phyloP scores from a whole-genome alignment of 2,797 vertebrate species.

The Holocentrus rufus region DNA sequence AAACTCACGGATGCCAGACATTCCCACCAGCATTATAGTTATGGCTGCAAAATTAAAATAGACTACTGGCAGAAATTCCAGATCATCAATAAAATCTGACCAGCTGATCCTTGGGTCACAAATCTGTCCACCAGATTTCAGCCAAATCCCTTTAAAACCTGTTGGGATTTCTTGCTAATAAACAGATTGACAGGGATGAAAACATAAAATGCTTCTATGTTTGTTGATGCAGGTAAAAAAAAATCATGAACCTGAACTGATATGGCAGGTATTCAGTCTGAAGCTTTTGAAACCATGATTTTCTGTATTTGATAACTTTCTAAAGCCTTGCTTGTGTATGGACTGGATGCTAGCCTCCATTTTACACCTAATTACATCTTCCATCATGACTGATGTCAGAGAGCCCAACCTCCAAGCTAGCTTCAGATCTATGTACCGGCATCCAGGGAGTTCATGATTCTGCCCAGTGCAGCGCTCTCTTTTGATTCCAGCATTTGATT shows the following conservation, averaged over 20 bases:
- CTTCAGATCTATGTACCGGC: slow-evolving; percentile 29
- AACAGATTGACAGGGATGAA: neutral
- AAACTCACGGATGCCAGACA: no score
- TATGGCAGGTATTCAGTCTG: neutral
- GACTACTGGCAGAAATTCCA: no score
- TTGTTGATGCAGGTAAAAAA: neutral
- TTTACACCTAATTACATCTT: slow-evolving; percentile 46
- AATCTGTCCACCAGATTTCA: no score
- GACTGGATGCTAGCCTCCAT: slow-evolving; percentile 19
- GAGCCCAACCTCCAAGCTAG: slow-evolving; percentile 29
- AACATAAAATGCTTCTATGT: no score
- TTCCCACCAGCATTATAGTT: no score
- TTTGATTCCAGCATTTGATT: slow-evolving; percentile 56
- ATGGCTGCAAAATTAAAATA: no score
- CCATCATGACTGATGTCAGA: slow-evolving; percentile 39
- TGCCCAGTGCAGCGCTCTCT: slow-evolving; percentile 27
- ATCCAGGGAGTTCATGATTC: slow-evolving; percentile 43
- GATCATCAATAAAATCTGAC: no score
- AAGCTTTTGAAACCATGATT: neutral
- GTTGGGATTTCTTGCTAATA: no score
- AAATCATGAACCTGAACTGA: neutral
- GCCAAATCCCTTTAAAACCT: no score
- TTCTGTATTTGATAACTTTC: neutral
- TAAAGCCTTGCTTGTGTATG: neutral
- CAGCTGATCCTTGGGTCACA: no score